Conservation (phyloP, 1,140 invertebrate species). For the Lethrus apterus region DNA sequence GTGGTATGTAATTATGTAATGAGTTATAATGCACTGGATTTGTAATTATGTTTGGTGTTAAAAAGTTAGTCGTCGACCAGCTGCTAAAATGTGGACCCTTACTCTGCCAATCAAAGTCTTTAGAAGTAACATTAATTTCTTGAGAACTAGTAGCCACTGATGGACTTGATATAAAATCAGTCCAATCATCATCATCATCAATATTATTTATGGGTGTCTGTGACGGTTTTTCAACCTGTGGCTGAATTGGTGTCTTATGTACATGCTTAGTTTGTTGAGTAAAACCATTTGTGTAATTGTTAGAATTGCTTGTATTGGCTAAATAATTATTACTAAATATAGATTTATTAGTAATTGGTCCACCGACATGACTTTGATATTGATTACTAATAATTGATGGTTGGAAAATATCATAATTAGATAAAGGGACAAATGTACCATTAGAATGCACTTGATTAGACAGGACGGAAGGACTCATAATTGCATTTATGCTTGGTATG, state of each 20-base stretch:
- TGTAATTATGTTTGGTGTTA: conserved; percentile 28
- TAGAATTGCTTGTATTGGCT: background rate
- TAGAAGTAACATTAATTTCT: background rate
- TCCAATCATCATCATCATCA: conserved; percentile 55
- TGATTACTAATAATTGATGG: conserved; percentile 37
- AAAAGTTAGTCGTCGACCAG: conserved; percentile 8
- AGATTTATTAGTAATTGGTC: background rate
- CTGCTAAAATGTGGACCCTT: background rate
- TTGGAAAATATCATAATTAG: conserved; percentile 19
- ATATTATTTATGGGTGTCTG: background rate
- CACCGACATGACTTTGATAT: conserved; percentile 15
- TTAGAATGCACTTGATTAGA: too few relatives aligned
- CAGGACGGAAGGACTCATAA: too few relatives aligned
- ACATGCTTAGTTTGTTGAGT: background rate
- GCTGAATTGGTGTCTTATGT: background rate
- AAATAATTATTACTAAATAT: background rate
- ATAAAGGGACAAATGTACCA: too few relatives aligned
- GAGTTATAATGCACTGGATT: conserved; percentile 27
- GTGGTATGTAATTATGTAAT: conserved; percentile 16
- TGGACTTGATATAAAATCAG: conserved; percentile 55
- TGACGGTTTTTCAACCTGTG: too few relatives aligned
- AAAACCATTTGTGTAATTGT: background rate
- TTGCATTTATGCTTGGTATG: background rate
- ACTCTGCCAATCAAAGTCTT: background rate
- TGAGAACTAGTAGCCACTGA: conserved; percentile 32